phyloP scores from a whole-genome alignment of 1,140 invertebrate genomes.

The Heliconius himera region DNA sequence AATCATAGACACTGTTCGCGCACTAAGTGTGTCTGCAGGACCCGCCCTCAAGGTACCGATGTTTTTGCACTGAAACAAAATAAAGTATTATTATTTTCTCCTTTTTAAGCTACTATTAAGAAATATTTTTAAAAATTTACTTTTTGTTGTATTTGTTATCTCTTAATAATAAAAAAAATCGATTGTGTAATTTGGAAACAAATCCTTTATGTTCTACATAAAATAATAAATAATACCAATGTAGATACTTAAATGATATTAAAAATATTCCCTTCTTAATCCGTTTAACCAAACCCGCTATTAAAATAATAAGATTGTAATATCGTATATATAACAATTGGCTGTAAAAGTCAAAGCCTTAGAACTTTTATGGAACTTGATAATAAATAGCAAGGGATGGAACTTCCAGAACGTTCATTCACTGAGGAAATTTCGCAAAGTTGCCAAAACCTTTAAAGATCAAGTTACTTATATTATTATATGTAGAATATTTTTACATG shows the following conservation, averaged over 20 bases:
- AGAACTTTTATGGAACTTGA: not conserved
- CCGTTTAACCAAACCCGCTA: not conserved
- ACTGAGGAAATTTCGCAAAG: not conserved
- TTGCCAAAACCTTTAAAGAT: not conserved
- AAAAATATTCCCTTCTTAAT: not conserved
- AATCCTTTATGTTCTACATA: too few relatives aligned
- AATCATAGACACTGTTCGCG: constrained; percentile 62
- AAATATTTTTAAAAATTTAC: not conserved
- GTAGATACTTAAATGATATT: too few relatives aligned
- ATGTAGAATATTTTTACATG: constrained; percentile 21
- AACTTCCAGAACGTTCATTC: not conserved
- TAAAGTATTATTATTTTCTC: not conserved
- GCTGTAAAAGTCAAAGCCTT: not conserved
- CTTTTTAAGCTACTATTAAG: not conserved
- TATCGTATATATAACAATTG: not conserved
- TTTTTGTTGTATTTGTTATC: not conserved
- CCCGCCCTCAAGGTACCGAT: constrained; percentile 69
- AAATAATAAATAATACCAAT: too few relatives aligned
- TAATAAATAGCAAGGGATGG: not conserved
- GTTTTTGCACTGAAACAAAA: constrained; percentile 72
- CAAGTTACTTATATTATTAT: constrained; percentile 25
- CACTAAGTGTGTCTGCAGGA: constrained; percentile 48
- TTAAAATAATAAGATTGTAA: not conserved
- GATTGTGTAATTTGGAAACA: too few relatives aligned
- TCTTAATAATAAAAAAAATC: not conserved